Percentiles rank a stretch among this genome's conserved stretches.
Evolutionary conservation across 2,797 vertebrate species (phyloP).

Genomic region (Pyrocephalus nanus): DNA sequence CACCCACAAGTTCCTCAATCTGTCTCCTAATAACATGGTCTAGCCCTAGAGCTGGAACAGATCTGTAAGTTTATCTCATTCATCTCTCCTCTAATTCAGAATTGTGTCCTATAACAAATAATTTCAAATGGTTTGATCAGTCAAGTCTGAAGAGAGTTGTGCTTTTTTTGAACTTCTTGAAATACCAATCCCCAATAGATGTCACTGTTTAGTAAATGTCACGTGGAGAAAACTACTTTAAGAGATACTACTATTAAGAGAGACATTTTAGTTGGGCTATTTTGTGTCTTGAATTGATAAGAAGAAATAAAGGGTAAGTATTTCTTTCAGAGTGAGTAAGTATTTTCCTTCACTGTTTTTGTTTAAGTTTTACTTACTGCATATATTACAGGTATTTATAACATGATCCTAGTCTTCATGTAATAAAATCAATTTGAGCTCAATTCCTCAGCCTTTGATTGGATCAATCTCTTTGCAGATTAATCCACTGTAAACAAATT

Average conservation of each 20-base stretch:
- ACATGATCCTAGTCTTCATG: neutral
- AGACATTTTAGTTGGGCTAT: neutral
- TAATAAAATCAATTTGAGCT: neutral
- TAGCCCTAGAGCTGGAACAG: neutral
- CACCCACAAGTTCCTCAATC: neutral
- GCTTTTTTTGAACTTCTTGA: neutral
- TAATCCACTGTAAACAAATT: neutral
- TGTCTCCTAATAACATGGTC: neutral
- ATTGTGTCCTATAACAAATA: neutral
- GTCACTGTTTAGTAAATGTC: conserved; percentile 18
- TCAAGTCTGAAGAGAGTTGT: neutral
- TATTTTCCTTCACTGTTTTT: neutral
- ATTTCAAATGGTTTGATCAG: neutral
- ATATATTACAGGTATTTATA: neutral
- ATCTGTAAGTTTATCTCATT: neutral
- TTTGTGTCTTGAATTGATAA: neutral
- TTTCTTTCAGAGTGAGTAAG: neutral
- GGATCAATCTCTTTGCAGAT: neutral
- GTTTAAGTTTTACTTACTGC: neutral
- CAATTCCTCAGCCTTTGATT: neutral
- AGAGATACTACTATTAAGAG: neutral
- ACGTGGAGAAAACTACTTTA: neutral
- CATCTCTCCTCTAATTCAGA: neutral
- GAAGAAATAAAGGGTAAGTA: neutral
- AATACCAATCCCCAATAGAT: conserved; percentile 1